phyloP scores from a whole-genome alignment of 2,888 invertebrate species.

The Alloscopus bannaensis region DNA sequence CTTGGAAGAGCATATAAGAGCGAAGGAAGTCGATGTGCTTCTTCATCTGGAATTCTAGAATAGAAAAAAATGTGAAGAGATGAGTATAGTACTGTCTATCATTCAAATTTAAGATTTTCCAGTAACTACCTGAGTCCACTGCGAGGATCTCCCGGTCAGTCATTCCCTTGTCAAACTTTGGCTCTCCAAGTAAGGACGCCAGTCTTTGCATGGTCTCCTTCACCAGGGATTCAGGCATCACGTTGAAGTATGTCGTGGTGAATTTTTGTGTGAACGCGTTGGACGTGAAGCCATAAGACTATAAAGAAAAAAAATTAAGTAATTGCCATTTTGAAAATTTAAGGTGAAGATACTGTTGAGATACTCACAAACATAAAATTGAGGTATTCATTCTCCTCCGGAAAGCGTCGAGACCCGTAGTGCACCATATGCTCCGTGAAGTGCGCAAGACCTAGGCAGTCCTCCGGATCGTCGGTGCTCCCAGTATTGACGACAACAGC shows the following conservation, averaged over 20 bases:
- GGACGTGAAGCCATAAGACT: not conserved
- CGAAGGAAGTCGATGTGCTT: not conserved
- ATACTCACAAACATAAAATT: not conserved
- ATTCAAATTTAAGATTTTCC: not conserved
- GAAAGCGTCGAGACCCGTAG: slow-evolving; percentile 41
- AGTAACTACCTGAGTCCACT: slow-evolving; percentile 29
- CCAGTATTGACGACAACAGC: slow-evolving; percentile 44
- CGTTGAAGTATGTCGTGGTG: slow-evolving; percentile 28
- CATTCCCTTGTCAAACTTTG: slow-evolving; percentile 3
- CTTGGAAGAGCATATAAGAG: not conserved
- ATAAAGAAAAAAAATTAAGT: not conserved
- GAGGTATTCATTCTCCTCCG: slow-evolving; percentile 15
- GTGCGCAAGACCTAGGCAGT: slow-evolving; percentile 46
- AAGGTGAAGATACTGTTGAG: not conserved
- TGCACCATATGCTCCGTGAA: slow-evolving; percentile 63
- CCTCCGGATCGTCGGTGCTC: slow-evolving; percentile 19
- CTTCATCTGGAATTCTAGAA: slow-evolving; percentile 35
- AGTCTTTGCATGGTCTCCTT: slow-evolving; percentile 11
- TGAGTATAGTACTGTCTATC: not conserved
- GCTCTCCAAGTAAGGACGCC: slow-evolving; percentile 29
- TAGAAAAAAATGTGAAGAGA: not conserved
- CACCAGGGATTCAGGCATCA: not conserved
- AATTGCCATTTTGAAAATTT: not conserved
- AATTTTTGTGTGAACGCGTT: slow-evolving; percentile 34
- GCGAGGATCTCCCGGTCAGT: slow-evolving; percentile 23